phyloP scores from a whole-genome alignment of 2,113 vertebrate genomes.

The Oxyura jamaicensis region DNA sequence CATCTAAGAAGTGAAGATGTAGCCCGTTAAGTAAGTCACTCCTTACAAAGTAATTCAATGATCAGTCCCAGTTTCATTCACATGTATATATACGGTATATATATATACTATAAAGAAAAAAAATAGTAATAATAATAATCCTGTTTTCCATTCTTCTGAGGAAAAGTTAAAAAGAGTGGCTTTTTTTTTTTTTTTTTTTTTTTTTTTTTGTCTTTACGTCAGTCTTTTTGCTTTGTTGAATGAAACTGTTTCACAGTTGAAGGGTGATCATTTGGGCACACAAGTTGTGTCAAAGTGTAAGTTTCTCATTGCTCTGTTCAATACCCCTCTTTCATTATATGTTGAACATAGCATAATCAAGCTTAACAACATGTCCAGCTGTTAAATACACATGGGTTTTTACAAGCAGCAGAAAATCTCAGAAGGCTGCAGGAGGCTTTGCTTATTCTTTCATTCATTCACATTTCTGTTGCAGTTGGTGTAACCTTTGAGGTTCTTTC shows the following conservation, averaged over 20 bases:
- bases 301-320: not conserved
- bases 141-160: not conserved
- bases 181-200: not conserved
- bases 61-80: not conserved
- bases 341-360: not conserved
- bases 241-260: not conserved
- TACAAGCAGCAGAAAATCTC: not conserved
- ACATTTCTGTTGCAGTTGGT: not conserved
- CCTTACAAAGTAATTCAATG: not conserved
- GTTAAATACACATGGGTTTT: not conserved
- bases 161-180: not conserved
- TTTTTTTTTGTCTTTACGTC: not conserved
- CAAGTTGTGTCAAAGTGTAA: not conserved
- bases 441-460: not conserved
- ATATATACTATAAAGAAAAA: no score
- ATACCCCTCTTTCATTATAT: not conserved
- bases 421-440: not conserved
- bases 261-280: not conserved
- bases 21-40: not conserved
- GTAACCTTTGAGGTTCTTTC: not conserved
- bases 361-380: not conserved
- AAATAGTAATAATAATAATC: not conserved
- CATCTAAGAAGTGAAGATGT: not conserved
- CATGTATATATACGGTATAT: no score
- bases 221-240: not conserved